Evolutionary conservation across 2,888 invertebrate species (phyloP), one percentile per base, ranked within the genome.

Genomic region (Drosophila quinaria): DNA sequence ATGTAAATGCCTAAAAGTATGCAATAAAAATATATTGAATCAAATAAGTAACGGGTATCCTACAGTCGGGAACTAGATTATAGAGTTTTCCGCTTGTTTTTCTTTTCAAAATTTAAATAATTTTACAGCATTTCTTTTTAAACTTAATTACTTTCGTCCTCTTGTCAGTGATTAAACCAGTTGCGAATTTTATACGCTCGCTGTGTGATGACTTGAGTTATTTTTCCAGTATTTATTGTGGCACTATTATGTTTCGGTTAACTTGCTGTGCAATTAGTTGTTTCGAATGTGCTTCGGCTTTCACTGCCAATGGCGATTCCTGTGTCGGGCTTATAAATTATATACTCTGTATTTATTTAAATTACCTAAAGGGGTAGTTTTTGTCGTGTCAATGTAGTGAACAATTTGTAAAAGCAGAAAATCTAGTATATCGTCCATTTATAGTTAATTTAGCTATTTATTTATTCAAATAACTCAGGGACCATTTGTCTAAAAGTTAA

Each of bases 281-380:
- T 51, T 22, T 11, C 37, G 49, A 39, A 22, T 29, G 29, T 50
- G 35, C 13, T n/a, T 13, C 33, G 50, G 19, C 73, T 73, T 73
- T 73, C 68, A 73, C 73, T 37, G 54, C 73, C 54, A 10, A 10
- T 4, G 58, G 62, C 68, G 1, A 59, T 62, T 59, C 19, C 41
- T 54, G 35, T 41, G 35, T 29, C 54, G 41, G 42, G 44, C 39
- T 41, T 44, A 41, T 19, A 22, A 58, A 58, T 54, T 54, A 42
- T 47, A 44, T 67, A 47, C 65, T 22, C 64, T 70, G 37, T 52
- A 22, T 8, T 22, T 10, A 15, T 15, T 22, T 1, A 1, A 33
- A 15, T 11, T 6, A 9, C 29, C 10, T 0, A 17, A 10, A 9
- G 15, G 9, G 44, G 37, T 52, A 3, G 50, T 6, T 49, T 31